Evolutionary conservation across 2,888 invertebrate genomes (phyloP).

Genomic region (Troglohyphantes excavatus): DNA sequence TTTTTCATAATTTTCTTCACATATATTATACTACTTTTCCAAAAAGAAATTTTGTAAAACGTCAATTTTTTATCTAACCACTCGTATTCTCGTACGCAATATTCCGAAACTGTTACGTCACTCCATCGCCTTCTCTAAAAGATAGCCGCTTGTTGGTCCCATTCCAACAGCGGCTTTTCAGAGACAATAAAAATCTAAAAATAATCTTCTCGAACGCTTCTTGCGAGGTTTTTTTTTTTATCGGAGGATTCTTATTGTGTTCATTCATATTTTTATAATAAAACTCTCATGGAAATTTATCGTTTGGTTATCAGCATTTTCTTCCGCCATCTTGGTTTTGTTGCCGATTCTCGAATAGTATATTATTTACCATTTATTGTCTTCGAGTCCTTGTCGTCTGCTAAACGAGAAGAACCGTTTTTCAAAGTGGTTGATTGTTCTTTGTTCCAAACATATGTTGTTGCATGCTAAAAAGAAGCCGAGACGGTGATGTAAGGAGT

Average conservation of each 20-base stretch:
- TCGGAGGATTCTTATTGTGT: slow-evolving; percentile 34
- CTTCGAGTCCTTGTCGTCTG: neutral
- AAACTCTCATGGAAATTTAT: neutral
- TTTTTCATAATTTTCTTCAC: too few relatives aligned
- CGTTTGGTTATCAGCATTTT: neutral
- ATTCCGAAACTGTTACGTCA: slow-evolving; percentile 9
- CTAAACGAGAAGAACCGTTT: neutral
- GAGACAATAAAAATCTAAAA: slow-evolving; percentile 46
- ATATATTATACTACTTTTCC: too few relatives aligned
- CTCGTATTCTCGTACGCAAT: neutral
- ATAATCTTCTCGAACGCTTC: slow-evolving; percentile 35
- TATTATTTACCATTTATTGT: slow-evolving; percentile 41
- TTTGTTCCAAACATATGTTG: neutral
- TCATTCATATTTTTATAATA: slow-evolving; percentile 22
- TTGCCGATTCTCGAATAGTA: neutral
- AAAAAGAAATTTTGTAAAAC: too few relatives aligned
- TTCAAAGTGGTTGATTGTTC: slow-evolving; percentile 8
- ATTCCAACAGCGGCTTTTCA: neutral
- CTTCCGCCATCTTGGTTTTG: neutral
- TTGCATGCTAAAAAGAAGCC: neutral
- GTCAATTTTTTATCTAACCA: neutral
- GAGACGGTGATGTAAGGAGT: neutral
- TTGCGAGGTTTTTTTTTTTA: slow-evolving; percentile 14
- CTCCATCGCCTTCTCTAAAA: neutral
- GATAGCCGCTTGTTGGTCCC: slow-evolving; percentile 39